phyloP scores from a whole-genome alignment of 2,888 invertebrate species.

The Ernsta delagoae region DNA sequence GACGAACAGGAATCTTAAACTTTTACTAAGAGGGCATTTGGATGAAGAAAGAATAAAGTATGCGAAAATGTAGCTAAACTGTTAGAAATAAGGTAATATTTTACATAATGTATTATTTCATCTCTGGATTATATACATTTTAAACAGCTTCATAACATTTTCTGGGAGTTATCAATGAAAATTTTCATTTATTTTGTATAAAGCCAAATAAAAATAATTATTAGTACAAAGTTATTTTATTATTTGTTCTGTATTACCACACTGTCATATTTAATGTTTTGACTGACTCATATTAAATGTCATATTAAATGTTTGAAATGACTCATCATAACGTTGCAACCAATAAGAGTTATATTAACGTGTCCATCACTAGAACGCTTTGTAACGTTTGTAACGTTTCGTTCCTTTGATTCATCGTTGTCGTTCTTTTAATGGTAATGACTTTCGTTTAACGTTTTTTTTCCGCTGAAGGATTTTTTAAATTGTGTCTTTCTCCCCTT shows the following conservation, averaged over 20 bases:
- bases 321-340: conserved; percentile 38
- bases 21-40: too few relatives aligned
- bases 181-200: too few relatives aligned
- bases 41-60: too few relatives aligned
- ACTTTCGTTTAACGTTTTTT: conserved; percentile 57
- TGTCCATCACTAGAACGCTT: conserved; percentile 48
- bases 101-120: too few relatives aligned
- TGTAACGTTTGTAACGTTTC: conserved; percentile 57
- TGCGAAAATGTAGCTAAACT: too few relatives aligned
- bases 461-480: conserved; percentile 54
- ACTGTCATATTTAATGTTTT: conserved; percentile 11
- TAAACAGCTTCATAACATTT: too few relatives aligned
- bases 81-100: too few relatives aligned
- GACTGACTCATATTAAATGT: conserved; percentile 1
- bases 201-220: too few relatives aligned
- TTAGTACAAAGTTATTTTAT: too few relatives aligned
- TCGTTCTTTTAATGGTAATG: conserved; percentile 67
- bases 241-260: conserved; percentile 3
- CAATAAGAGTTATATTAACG: conserved; percentile 61
- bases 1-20: too few relatives aligned
- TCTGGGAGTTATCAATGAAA: too few relatives aligned
- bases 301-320: not conserved
- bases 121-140: too few relatives aligned
- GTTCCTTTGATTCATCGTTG: conserved; percentile 67
- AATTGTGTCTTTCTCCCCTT: conserved; percentile 60